phyloP scores from a whole-genome alignment of 2,113 vertebrate species.

The Mola mola region DNA sequence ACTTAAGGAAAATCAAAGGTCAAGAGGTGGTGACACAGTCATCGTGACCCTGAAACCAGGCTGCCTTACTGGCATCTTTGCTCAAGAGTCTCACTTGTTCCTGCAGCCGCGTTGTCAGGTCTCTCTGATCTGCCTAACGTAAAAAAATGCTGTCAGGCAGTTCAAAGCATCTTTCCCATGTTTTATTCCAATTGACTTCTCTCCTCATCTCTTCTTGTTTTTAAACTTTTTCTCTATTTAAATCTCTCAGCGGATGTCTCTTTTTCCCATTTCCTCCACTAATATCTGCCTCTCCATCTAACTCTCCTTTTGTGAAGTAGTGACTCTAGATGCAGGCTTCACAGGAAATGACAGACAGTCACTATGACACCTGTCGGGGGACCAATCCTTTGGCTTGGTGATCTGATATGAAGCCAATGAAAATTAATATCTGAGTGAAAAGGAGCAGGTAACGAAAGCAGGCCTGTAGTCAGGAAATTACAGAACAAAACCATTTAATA shows the following conservation, averaged over 20 bases:
- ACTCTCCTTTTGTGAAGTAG: slow-evolving; percentile 4
- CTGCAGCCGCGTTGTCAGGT: too few species aligned
- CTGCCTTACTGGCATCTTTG: slow-evolving; percentile 5
- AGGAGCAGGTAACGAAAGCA: slow-evolving; percentile 6
- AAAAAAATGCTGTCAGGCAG: neutral
- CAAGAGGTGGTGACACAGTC: too few species aligned
- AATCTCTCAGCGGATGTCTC: slow-evolving; percentile 1
- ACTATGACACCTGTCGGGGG: slow-evolving; percentile 10
- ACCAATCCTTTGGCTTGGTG: slow-evolving; percentile 8
- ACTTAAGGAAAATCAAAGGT: too few species aligned
- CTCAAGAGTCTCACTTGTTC: too few species aligned
- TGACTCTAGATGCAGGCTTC: slow-evolving; percentile 20
- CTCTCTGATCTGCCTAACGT: too few species aligned
- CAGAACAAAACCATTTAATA: neutral
- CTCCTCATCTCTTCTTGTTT: slow-evolving; percentile 10
- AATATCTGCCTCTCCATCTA: slow-evolving; percentile 1
- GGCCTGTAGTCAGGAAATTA: neutral
- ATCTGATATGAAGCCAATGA: slow-evolving; percentile 6
- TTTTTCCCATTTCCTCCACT: neutral
- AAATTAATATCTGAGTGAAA: neutral
- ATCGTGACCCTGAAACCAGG: slow-evolving; percentile 20
- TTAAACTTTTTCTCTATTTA: slow-evolving; percentile 7
- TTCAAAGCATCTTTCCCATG: slow-evolving; percentile 11
- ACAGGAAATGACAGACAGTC: slow-evolving; percentile 8
- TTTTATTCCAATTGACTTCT: slow-evolving; percentile 14